Base-by-base conservation (phyloP, 2,113 vertebrate genomes). In the Entomyzon cyanotis region DNA sequence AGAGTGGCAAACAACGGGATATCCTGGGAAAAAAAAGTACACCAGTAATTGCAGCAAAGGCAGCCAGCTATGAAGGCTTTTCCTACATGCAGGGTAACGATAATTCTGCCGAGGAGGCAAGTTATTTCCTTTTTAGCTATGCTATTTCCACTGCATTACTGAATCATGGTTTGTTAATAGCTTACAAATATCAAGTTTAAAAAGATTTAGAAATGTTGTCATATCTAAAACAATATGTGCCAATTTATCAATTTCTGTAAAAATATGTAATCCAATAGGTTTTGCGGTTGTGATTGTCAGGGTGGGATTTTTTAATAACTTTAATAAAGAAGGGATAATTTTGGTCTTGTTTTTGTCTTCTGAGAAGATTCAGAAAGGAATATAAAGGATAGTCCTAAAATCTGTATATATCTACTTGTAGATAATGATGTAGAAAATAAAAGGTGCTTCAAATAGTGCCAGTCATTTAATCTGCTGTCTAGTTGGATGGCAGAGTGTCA, bases 121-220 rank as follows among this genome's bases (percentile, higher is more conserved):
- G 71, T 70, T 92, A 79, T 78, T 96, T 96, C 92, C 92, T 94
- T 84, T 95, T 55, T 35, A 87, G 69, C 65, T 64, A 6, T 56
- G 56, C 11, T 70, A 59, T 87, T 95, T 92, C 60, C 62, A 62
- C 62, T 75, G 39, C 15, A 6, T 84, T 81, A 39, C 65, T 75
- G 84, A 92, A 75, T 68, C 65, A n/a, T 41, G 12, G 22, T 55
- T 94, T 7, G 15, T 74, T 89, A 89, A 74, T 13, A 56, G 35
- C 30, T 74, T 74, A 80, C 47, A 92, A 86, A 67, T 9, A 24
- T 20, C 5, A 87, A 10, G 19, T 58, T 78, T 76, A 27, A 46
- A 87, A 90, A 71, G 16, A 37, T 84, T 84, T 60, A 84, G 44
- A 85, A 86, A 70, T n/a, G 22, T 86, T 30, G 44, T 42, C 11